A percentile compares a stretch with the other conserved stretches of the same genome.
phyloP scores from a whole-genome alignment of 2,797 vertebrate genomes.

The Miichthys miiuy region DNA sequence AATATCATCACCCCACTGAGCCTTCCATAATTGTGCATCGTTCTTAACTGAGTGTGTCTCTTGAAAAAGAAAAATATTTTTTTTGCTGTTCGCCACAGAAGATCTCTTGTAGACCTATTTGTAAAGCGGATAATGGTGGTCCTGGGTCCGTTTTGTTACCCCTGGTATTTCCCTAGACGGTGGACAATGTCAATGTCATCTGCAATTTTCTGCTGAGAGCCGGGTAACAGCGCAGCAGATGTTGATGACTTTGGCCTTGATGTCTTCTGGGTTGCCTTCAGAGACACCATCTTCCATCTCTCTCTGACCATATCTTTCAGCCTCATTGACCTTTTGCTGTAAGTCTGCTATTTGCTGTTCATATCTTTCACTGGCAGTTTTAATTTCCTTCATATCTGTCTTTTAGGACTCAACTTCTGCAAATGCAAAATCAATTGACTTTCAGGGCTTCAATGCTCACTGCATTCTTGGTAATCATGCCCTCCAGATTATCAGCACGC shows the following conservation, averaged over 20 bases:
- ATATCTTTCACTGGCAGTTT: too few species aligned
- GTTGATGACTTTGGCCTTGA: background rate
- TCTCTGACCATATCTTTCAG: background rate
- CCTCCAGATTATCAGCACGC: background rate
- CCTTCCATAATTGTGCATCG: background rate
- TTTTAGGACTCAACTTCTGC: too few species aligned
- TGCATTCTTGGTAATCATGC: background rate
- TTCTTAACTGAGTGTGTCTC: background rate
- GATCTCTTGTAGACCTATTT: background rate
- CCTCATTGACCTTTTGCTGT: background rate
- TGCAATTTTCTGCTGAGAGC: background rate
- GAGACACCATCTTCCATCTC: conserved; percentile 7
- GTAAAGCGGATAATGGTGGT: background rate
- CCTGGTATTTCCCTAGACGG: background rate
- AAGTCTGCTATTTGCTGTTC: too few species aligned
- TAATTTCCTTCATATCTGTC: too few species aligned
- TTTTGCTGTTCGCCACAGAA: background rate
- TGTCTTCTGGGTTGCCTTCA: background rate
- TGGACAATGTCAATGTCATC: background rate
- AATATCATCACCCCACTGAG: background rate
- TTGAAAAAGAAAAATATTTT: background rate
- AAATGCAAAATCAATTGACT: background rate
- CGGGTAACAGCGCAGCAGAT: background rate
- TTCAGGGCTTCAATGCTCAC: background rate
- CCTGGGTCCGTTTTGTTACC: background rate